Conservation (phyloP, 1,140 invertebrate species). For the Lethocerus indicus region DNA sequence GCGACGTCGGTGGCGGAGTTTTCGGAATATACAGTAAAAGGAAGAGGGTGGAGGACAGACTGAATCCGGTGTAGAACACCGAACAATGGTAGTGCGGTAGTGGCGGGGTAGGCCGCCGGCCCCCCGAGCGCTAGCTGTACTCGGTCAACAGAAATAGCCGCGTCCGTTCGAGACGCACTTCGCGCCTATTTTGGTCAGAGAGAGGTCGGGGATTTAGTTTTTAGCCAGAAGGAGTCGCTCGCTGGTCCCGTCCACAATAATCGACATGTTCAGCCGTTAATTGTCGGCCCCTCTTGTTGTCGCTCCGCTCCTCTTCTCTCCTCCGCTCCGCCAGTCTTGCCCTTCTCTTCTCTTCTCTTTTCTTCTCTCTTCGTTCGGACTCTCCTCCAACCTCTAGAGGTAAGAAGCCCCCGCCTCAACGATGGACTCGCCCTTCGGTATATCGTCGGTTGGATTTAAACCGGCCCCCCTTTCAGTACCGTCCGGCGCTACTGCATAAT, state of each 20-base stretch:
- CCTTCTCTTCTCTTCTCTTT: conserved; percentile 7
- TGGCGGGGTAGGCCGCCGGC: background rate
- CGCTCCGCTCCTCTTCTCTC: conserved; percentile 2
- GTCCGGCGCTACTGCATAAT: too few relatives aligned
- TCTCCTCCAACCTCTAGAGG: too few relatives aligned
- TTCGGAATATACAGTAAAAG: too few relatives aligned
- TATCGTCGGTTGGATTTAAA: too few relatives aligned
- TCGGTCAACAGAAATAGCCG: conserved; percentile 9
- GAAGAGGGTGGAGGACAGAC: too few relatives aligned
- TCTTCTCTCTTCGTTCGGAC: background rate
- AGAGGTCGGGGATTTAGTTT: conserved; percentile 4
- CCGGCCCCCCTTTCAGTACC: too few relatives aligned
- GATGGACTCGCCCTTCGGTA: too few relatives aligned
- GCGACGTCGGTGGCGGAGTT: too few relatives aligned
- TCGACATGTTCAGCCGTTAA: background rate
- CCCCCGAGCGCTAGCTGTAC: background rate
- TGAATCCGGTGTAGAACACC: too few relatives aligned
- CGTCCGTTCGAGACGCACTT: conserved; percentile 13
- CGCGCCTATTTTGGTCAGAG: conserved; percentile 16
- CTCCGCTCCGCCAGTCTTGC: background rate
- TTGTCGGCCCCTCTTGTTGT: background rate
- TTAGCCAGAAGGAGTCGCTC: background rate
- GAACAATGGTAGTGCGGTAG: background rate
- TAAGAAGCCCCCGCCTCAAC: too few relatives aligned
- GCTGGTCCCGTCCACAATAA: background rate